Evolutionary conservation across 1,140 invertebrate genomes (phyloP), one percentile per base, ranked within the genome.

Genomic region (Leptinotarsa lineolata): DNA sequence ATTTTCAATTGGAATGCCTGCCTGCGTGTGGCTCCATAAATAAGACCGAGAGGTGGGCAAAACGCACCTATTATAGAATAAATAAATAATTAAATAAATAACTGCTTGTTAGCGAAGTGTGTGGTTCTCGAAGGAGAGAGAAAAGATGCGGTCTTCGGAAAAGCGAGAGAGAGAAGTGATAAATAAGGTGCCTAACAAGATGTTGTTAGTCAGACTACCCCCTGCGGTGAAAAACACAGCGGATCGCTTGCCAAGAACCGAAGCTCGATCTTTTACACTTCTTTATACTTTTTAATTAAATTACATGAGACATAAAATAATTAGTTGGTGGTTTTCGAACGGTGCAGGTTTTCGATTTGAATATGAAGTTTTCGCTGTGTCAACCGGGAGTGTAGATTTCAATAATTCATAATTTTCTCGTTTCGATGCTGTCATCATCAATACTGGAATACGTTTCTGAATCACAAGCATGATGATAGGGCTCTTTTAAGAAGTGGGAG

Each of bases 71-170:
- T 83, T 83, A 83, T 79, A 82, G 83, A 81, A 83, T 84, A 84
- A 84, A 84, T 84, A 84, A 84, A 84, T 84, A 84, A 84, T 84
- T 84, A 83, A 83, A 84, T 84, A 84, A 84, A 84, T 83, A 82
- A 83, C 81, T 77, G 82, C 83, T 84, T 84, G 83, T 84, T 84
- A 84, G 80, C 83, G 76, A 82, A 81, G 82, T 83, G 81, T 84
- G 83, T 84, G 83, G 82, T 78, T 80, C 70, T 22, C 45, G 24
- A 46, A 63, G 4, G 48, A 44, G 76, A 63, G 64, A 72, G 69
- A 72, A 59, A 72, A 18, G 54, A 67, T 46, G 61, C 24, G 20
- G 61, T 30, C 20, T n/a, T 68, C 2, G 46, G 11, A 21, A 58
- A 68, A 54, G 67, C 68, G 73, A 76, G 78, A 82, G 12, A 58